Evolutionary conservation across 2,797 vertebrate genomes (phyloP).

Genomic region (Gorsachius magnificus): DNA sequence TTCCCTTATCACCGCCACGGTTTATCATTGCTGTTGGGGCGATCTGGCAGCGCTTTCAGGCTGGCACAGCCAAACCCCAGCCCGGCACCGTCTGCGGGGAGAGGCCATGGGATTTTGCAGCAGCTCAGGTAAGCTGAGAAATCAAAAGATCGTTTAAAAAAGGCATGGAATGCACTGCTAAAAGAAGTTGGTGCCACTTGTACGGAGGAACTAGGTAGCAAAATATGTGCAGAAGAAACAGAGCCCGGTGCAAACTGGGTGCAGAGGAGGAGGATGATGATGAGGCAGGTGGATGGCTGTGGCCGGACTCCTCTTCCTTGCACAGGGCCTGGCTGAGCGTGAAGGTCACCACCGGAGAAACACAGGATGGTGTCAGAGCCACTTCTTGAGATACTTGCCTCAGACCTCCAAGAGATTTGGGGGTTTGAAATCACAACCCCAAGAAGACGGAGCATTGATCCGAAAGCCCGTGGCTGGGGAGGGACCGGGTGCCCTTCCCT

Average conservation of each 20-base stretch:
- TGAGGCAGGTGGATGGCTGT: background rate
- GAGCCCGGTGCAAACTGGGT: background rate
- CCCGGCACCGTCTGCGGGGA: background rate
- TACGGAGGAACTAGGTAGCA: accelerated
- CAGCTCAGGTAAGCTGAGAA: background rate
- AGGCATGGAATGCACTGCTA: background rate
- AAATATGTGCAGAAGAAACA: background rate
- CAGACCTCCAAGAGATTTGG: background rate
- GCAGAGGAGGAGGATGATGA: background rate
- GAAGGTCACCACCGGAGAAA: background rate
- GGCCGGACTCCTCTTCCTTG: background rate
- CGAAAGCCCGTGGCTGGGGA: background rate
- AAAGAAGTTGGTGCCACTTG: background rate
- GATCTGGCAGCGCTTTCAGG: background rate
- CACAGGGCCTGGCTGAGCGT: accelerated
- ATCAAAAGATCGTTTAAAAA: background rate
- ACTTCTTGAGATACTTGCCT: background rate
- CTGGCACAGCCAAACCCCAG: background rate
- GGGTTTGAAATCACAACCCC: background rate
- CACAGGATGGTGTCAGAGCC: background rate
- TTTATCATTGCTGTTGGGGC: accelerated
- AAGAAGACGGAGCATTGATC: background rate
- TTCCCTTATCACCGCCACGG: background rate
- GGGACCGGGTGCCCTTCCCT: background rate
- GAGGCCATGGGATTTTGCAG: background rate